Evolutionary conservation across 2,113 vertebrate species (phyloP).

Genomic region (Zingel zingel): DNA sequence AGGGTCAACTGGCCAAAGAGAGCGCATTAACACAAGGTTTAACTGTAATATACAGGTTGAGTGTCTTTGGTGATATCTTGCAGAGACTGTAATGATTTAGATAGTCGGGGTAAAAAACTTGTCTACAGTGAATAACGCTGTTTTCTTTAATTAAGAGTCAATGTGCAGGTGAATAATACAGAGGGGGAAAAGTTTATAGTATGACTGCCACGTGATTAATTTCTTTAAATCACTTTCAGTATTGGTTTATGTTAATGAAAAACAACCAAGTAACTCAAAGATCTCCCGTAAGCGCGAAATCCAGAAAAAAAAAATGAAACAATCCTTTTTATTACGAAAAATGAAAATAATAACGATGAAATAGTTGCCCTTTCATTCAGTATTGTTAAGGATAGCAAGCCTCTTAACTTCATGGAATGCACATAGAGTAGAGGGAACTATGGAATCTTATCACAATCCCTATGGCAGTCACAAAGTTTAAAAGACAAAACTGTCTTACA

Average conservation of each 20-base stretch:
- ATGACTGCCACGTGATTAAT: background rate
- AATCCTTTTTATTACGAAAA: background rate
- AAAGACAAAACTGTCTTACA: background rate
- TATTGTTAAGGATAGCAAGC: background rate
- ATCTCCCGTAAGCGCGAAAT: background rate
- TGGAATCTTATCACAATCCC: background rate
- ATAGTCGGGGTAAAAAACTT: background rate
- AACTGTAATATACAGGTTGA: conserved; percentile 15
- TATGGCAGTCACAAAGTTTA: background rate
- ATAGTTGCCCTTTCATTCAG: background rate
- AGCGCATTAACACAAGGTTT: conserved; percentile 45
- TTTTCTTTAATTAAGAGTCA: background rate
- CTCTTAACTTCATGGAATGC: background rate
- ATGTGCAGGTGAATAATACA: background rate
- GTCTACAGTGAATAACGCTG: background rate
- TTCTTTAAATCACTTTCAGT: background rate
- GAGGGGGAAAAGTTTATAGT: background rate
- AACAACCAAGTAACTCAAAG: background rate
- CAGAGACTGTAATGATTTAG: conserved; percentile 8
- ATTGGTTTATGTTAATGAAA: background rate
- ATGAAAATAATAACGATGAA: background rate
- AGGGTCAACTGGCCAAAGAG: conserved; percentile 65
- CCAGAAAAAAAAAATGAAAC: background rate
- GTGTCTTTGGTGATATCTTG: background rate
- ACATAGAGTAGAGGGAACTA: background rate